Base-by-base conservation (phyloP, 1,140 invertebrate genomes). In the Oscheius sp. region DNA sequence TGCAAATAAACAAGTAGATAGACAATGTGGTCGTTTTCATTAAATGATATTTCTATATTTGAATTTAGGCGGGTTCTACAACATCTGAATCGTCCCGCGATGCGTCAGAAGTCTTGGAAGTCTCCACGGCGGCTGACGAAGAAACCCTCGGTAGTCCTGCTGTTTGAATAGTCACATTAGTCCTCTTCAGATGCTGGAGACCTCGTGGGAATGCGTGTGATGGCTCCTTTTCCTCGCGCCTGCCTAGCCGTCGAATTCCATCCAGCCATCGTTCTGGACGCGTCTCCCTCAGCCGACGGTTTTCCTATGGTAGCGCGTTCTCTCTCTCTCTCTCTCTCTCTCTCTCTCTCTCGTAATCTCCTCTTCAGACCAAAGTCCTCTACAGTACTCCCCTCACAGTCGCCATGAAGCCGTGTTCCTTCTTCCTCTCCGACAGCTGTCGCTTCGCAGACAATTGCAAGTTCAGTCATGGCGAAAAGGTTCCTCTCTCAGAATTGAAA, bases 381-480 rank as follows among this genome's bases (percentile, higher is more conserved):
- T 63, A n/a, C 26, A 36, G 32, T 18, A 7, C 18, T 38, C 61
- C 61, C 31, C 61, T 63, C 7, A 32, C 15, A 15, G 15, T 10
- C 18, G 7, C 15, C 7, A 63, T 63, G 61, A 63, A 63, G 29
- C 61, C 61, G 4, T 63, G 61, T 32, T 32, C 10, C 10, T 38
- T 15, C 36, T 63, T 63, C 61, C 15, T 63, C 10, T 32, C 31
- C 7, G 61, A 26, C 61, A 63, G 10, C 20, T 63, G 61, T 63
- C 61, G 61, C n/a, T 63, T 63, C 31, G 61, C 31, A 26, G 31
- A 32, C 7, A 32, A 29, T 26, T 63, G 61, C 31, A 34, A 42
- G 26, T 63, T 63, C 31, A 63, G 61, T 63, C 61, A 63, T 34
- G 61, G 61, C 31, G 61, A 63, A 42, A 10, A 13, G n/a, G 61